Base-by-base conservation (phyloP, 1,140 invertebrate species). In the Thrips palmi region DNA sequence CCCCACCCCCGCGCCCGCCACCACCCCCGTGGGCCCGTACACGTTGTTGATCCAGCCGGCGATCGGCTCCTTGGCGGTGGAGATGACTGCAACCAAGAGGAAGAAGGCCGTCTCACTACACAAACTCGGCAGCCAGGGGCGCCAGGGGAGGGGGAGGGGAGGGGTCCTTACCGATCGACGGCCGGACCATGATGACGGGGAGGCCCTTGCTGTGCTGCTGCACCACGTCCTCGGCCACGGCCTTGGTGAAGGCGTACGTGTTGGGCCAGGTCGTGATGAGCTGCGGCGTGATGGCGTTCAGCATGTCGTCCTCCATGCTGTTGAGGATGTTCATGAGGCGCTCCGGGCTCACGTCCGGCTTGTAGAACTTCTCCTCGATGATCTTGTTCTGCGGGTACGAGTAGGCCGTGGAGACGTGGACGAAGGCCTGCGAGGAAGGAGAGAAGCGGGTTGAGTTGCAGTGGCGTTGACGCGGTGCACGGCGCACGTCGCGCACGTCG, bases 201-300 rank as follows among this genome's bases (percentile, higher is more conserved):
- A 97, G 51, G 33, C 66, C 69, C 24, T 59, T 57, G 1, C 67
- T 60, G 43, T 77, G 66, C 36, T 72, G 63, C 44, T 67, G 58
- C 0, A 87, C 62, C 0, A 77, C 55, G 45, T 77, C 66, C 56
- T 91, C 86, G 7, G 77, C 78, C 10, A 83, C 55, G 4, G 78
- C 71, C 63, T 91, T 91, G 3, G 81, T 86, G 49, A 71, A 87
- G 0, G 77, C 71, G 46, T 89, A 91, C 0, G 80, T 84, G 49
- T 89, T 89, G 0, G 84, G 83, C 54, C 70, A 80, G 38, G 31
- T 27, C 19, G 28, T 6, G 24, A 57, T 56, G 60, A 52, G 73
- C 71, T 55, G 64, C 8, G 65, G 62, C 32, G 65, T 55, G 4
- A 66, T 50, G 18, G 58, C 46, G 19, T 67, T 56, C 0, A 71